Conservation (phyloP, 53 echinoderm and acorn worm genomes). For the Paracentrotus lividus region DNA sequence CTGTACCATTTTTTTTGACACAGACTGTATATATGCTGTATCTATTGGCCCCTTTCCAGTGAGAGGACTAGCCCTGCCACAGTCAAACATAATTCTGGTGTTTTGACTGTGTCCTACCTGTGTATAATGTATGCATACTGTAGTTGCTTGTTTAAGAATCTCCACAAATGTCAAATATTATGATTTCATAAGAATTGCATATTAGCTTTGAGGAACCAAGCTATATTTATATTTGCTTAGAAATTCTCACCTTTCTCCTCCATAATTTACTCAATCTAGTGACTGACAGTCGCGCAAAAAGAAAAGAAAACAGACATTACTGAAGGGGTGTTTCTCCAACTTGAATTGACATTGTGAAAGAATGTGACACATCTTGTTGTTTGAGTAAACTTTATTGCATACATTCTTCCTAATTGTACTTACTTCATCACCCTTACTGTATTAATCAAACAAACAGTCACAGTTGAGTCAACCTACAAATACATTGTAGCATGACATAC, state of each 20-base stretch:
- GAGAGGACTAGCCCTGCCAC: too few relatives aligned
- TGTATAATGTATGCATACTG: too few relatives aligned
- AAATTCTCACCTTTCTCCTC: conserved; percentile 5
- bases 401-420: conserved; percentile 14
- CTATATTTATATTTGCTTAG: conserved; percentile 9
- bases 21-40: too few relatives aligned
- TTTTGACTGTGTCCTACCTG: too few relatives aligned
- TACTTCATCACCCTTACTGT: background rate
- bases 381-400: background rate
- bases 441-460: conserved; percentile 31
- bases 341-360: background rate
- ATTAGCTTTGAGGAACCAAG: background rate
- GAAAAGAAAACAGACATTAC: too few relatives aligned
- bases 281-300: background rate
- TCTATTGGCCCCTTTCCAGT: too few relatives aligned
- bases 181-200: background rate
- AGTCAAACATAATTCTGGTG: too few relatives aligned
- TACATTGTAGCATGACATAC: too few relatives aligned
- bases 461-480: background rate
- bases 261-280: background rate
- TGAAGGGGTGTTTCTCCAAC: background rate
- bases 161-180: conserved; percentile 8
- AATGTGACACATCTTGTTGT: background rate
- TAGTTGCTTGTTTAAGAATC: background rate
- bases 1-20: too few relatives aligned